Base-by-base conservation (phyloP, 1,140 invertebrate genomes). In the Anoplophora glabripennis region DNA sequence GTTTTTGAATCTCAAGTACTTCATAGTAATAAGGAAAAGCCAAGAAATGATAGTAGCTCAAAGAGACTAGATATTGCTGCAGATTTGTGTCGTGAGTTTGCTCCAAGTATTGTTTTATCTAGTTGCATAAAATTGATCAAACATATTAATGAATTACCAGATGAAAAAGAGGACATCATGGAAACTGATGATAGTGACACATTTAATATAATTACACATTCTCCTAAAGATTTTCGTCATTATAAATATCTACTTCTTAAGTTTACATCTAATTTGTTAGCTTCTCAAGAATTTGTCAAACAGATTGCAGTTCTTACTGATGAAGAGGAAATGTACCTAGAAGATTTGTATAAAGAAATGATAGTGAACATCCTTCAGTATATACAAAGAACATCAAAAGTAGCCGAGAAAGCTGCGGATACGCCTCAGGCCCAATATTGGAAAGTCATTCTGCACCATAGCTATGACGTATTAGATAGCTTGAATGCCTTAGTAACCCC, bases 181-280 rank as follows among this genome's bases (percentile, higher is more conserved):
- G 48, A 65, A 36, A 66, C 73, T 46, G 60, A 67, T 7, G 73
- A 75, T 18, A 80, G 80, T 47, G 76, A 82, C 17, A 81, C 91
- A 37, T 90, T 92, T 60, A 84, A 87, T 70, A 78, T 90, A 42
- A 33, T 42, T 4, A 45, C 58, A 28, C 0, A 77, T 76, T 7
- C 83, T 2, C 78, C 84, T 1, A 88, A 91, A 71, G 87, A 93
- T 58, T 74, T 93, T 58, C 79, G 89, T 10, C 87, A 93, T 70
- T 94, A 89, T 67, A 93, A 89, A 77, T 92, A 92, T 66, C 81
- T 85, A 0, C 78, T 87, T 12, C 74, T 92, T 1, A 85, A 84
- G 28, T 89, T 90, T 64, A 76, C 93, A 3, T 83, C 84, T 4
- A 79, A 78, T 15, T 75, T 91, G 1, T 76, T 93, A 12, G 84